These are phyloP conservation scores for Acanthopleura granulata DNA, from an alignment of 2,888 invertebrate species.

Conservation along the genomic window DNA sequence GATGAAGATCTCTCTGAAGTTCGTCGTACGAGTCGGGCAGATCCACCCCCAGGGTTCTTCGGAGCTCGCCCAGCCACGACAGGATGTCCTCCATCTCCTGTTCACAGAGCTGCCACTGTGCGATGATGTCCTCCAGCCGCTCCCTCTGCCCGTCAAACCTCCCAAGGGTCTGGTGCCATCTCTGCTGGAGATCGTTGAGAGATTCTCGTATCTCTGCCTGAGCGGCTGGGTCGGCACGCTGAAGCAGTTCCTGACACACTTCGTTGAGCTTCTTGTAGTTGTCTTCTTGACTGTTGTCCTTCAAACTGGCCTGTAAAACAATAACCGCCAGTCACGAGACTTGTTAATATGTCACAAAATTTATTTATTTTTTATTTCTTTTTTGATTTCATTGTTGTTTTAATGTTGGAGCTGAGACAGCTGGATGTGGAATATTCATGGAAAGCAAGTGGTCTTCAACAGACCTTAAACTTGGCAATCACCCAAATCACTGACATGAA, in stretches of 20 bases:
- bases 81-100: slow-evolving; percentile 62
- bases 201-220: slow-evolving; percentile 43
- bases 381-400: background rate
- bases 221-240: slow-evolving; percentile 48
- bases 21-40: slow-evolving; percentile 61
- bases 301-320: slow-evolving; percentile 46
- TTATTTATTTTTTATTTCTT: background rate
- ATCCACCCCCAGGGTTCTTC: slow-evolving; percentile 41
- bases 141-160: slow-evolving; percentile 48
- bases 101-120: slow-evolving; percentile 61
- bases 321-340: background rate
- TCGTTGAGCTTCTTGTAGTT: slow-evolving; percentile 54
- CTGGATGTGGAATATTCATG: too few relatives aligned
- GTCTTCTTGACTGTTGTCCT: slow-evolving; percentile 54
- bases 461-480: too few relatives aligned
- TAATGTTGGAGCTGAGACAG: too few relatives aligned
- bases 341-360: background rate
- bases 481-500: too few relatives aligned
- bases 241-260: slow-evolving; percentile 49
- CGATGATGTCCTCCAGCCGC: slow-evolving; percentile 49
- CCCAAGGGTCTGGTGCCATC: slow-evolving; percentile 47
- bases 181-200: slow-evolving; percentile 48
- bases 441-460: too few relatives aligned
- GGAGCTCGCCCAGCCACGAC: slow-evolving; percentile 60
- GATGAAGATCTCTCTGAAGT: slow-evolving; percentile 55